A percentile compares a stretch with the other conserved stretches of the same genome.
phyloP scores from a whole-genome alignment of 2,797 vertebrate species.

The Callimico goeldii region DNA sequence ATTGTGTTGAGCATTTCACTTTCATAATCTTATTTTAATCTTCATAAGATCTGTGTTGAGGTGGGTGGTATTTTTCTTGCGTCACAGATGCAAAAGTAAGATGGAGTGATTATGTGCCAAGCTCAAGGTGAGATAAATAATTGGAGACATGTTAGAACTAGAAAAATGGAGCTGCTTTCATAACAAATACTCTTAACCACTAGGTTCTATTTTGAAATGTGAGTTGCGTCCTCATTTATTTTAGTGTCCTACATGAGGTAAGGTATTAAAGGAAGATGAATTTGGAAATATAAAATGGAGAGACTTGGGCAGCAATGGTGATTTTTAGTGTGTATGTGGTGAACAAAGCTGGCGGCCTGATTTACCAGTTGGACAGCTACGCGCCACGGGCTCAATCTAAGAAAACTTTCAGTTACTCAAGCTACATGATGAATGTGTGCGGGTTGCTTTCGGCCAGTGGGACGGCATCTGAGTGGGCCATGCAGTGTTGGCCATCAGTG shows the following conservation, averaged over 20 bases:
- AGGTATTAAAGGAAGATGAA: neutral
- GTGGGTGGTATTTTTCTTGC: neutral
- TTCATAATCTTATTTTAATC: constrained; percentile 20
- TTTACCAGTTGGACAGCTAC: constrained; percentile 96
- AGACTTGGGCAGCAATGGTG: constrained; percentile 87
- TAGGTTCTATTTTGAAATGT: neutral
- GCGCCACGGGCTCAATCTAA: constrained; percentile 93
- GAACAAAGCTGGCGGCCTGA: constrained; percentile 96
- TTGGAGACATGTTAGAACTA: neutral
- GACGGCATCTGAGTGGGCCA: constrained; percentile 97
- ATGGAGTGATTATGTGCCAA: neutral
- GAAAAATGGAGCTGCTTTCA: neutral
- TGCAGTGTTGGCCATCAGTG: constrained; percentile 95
- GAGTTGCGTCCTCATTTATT: neutral
- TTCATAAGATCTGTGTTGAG: neutral
- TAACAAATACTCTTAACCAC: neutral
- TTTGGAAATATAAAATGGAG: neutral
- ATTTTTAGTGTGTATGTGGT: constrained; percentile 98
- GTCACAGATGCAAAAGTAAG: neutral
- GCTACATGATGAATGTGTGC: constrained; percentile 94
- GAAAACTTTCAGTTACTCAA: constrained; percentile 97
- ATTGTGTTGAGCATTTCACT: neutral
- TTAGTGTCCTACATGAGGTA: neutral
- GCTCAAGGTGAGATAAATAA: neutral
- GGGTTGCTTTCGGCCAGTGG: constrained; percentile 96